phyloP scores from a whole-genome alignment of 2,113 vertebrate genomes.

The Atractosteus spatula region DNA sequence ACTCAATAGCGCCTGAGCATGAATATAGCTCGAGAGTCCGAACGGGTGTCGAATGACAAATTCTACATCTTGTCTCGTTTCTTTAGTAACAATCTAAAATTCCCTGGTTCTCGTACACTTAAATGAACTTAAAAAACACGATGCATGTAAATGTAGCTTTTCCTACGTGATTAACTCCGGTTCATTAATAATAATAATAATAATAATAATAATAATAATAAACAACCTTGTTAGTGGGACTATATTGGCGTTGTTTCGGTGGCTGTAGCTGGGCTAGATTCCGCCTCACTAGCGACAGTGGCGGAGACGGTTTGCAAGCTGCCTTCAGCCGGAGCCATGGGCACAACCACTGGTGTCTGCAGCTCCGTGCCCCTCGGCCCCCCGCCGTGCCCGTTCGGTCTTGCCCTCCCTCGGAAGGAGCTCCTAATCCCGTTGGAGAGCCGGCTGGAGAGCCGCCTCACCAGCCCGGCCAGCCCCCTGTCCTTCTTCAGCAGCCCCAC shows the following conservation, averaged over 20 bases:
- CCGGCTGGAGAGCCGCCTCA: constrained; percentile 45
- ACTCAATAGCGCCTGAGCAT: no score
- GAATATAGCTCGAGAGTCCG: no score
- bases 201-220: background rate
- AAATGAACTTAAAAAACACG: no score
- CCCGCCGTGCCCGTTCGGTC: background rate
- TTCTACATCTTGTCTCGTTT: no score
- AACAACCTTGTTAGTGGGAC: constrained; percentile 3
- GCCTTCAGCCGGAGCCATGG: constrained; percentile 22
- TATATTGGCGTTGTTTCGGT: constrained; percentile 49
- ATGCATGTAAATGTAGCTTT: no score
- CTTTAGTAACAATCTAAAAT: no score
- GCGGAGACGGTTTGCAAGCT: constrained; percentile 38
- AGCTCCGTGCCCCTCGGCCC: background rate
- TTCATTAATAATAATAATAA: no score
- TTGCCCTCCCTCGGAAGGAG: constrained; percentile 48
- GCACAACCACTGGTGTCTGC: constrained; percentile 25
- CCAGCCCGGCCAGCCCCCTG: constrained; percentile 32
- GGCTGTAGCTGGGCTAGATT: constrained; percentile 21
- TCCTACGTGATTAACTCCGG: no score
- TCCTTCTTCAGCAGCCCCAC: constrained; percentile 51
- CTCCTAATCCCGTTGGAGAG: constrained; percentile 49
- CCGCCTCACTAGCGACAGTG: constrained; percentile 14
- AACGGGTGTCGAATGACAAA: no score
- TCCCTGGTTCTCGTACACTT: no score